Base-by-base conservation (phyloP, 2,797 vertebrate genomes). In the Nannoperca obscura region DNA sequence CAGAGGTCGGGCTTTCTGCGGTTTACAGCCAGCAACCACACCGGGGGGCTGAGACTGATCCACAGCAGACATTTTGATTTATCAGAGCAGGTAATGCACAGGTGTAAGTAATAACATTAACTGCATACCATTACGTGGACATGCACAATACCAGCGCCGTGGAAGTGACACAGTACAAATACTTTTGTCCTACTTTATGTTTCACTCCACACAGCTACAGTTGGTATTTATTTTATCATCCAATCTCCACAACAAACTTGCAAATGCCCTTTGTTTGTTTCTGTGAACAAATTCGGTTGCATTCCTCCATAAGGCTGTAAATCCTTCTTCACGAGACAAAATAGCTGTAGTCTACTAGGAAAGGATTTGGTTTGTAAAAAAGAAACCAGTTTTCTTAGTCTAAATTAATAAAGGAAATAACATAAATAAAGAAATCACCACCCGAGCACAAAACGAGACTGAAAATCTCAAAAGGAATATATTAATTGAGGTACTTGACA, bases 1-100 rank as follows among this genome's bases (percentile, higher is more conserved):
- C 53, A 81, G 90, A 76, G 91, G 90, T 11, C 90, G 38, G n/a
- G 5, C 69, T 88, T 76, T 61, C 55, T 36, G 2, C 32, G 10
- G 17, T 7, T 34, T 32, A 32, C 10, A 7, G 34, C 7, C 36
- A 53, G 14, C 19, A 36, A 15, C 7, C 13, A 30, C 10, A 36
- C 36, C 1, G 36, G 38, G 42, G 42, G 42, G 14, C 42, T 15
- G 42, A 44, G 3, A 44, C 42, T 5, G 42, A 6, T 34, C 6
- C 32, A 34, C 32, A 9, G 36, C 36, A 36, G 36, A 36, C 36
- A 36, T 36, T 9, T 36, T 36, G 9, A 36, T 9, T 36, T 36
- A 36, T 36, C 8, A 36, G 9, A 36, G 36, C 32, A 34, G 32
- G 32, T 6, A 34, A 34, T 6, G 6, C 32, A 10, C 36, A 36